Evolutionary conservation across 2,113 vertebrate species (phyloP).

Genomic region (Apus apus): DNA sequence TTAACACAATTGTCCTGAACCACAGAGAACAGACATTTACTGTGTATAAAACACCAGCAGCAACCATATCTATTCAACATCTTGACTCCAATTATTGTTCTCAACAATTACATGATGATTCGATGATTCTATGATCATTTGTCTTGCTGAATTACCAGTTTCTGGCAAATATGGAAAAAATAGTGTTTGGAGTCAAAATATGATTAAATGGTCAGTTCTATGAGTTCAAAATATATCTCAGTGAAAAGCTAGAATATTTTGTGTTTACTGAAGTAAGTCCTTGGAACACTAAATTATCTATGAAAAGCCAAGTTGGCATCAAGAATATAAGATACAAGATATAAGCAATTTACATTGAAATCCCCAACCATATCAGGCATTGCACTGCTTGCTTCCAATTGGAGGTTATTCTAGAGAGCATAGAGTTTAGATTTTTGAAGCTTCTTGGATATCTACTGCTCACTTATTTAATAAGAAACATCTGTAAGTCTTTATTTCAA

Average conservation of each 20-base stretch:
- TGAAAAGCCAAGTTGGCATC: not conserved
- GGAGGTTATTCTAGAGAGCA: not conserved
- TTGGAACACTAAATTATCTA: not conserved
- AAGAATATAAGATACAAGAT: not conserved
- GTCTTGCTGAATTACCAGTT: not conserved
- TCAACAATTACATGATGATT: not conserved
- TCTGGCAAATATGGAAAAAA: not conserved
- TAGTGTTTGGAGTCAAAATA: not conserved
- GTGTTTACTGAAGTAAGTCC: not conserved
- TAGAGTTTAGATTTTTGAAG: not conserved
- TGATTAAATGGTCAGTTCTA: not conserved
- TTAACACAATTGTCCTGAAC: not conserved
- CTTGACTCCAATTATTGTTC: not conserved
- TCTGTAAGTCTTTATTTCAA: constrained; percentile 30
- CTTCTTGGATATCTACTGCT: not conserved
- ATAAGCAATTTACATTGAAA: not conserved
- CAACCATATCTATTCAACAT: not conserved
- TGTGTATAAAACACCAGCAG: not conserved
- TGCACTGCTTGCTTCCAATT: not conserved
- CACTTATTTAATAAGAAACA: not conserved
- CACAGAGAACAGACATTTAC: not conserved
- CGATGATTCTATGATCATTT: not conserved
- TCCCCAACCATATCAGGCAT: not conserved
- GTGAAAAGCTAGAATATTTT: not conserved
- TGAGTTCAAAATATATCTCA: not conserved